Conservation (phyloP, 2,797 vertebrate genomes). For the Lindbergichthys nudifrons region DNA sequence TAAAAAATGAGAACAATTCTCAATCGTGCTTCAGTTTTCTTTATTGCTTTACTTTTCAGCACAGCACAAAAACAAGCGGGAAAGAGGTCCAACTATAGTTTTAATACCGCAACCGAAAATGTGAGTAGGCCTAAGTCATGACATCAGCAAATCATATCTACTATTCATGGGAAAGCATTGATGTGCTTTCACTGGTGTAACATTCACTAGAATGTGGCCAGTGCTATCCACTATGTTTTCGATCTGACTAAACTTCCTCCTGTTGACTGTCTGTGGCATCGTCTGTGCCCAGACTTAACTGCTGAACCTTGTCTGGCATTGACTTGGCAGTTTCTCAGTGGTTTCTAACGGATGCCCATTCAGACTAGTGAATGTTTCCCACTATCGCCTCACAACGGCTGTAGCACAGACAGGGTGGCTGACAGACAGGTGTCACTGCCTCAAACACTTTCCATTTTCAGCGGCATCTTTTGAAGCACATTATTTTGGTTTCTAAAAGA, state of each 20-base stretch:
- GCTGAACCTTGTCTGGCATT: constrained; percentile 37
- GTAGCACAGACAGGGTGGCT: constrained; percentile 28
- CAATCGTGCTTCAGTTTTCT: not conserved
- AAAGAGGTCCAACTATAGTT: not conserved
- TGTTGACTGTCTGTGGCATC: constrained; percentile 36
- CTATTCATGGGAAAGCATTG: constrained; percentile 23
- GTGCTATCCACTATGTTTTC: constrained; percentile 52
- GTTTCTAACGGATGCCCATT: constrained; percentile 27
- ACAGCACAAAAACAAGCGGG: not conserved
- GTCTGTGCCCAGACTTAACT: constrained; percentile 21
- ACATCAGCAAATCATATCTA: constrained; percentile 8
- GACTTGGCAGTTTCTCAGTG: constrained; percentile 64
- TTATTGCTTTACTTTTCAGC: not conserved
- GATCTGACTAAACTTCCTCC: constrained; percentile 44
- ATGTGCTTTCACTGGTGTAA: constrained; percentile 63
- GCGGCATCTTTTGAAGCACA: constrained; percentile 2
- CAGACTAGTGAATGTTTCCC: constrained; percentile 30
- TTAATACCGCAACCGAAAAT: not conserved
- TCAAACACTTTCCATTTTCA: not conserved
- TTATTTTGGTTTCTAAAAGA: not conserved
- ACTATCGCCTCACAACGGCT: constrained; percentile 21
- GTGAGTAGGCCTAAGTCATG: constrained; percentile 5
- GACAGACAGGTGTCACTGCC: not conserved
- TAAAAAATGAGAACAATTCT: constrained; percentile 30
- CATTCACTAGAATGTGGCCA: constrained; percentile 53